These are phyloP conservation scores for Phengaris alcon DNA, from an alignment of 2,888 invertebrate species.

Conservation along the genomic window DNA sequence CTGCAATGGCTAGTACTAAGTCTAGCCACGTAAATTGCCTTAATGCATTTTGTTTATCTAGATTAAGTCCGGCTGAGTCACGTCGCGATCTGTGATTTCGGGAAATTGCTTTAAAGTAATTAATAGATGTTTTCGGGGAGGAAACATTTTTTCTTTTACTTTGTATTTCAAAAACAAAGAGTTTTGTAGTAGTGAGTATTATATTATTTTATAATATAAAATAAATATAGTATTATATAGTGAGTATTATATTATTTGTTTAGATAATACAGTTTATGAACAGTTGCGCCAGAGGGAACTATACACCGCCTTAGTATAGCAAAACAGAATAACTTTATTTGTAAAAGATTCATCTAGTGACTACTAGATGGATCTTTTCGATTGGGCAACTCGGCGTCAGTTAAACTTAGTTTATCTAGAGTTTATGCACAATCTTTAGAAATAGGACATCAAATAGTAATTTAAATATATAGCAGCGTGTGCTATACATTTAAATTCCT, in stretches of 20 bases:
- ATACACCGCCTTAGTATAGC: too few relatives aligned
- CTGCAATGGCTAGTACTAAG: slow-evolving; percentile 30
- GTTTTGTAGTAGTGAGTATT: background rate
- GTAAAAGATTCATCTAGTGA: too few relatives aligned
- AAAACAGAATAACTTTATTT: too few relatives aligned
- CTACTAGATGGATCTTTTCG: too few relatives aligned
- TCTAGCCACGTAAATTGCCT: slow-evolving; percentile 35
- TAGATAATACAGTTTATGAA: background rate
- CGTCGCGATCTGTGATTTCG: slow-evolving; percentile 33
- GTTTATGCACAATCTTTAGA: too few relatives aligned
- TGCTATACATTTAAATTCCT: background rate
- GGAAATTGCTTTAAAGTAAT: slow-evolving; percentile 33
- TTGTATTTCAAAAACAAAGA: background rate
- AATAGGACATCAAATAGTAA: background rate
- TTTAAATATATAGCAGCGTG: too few relatives aligned
- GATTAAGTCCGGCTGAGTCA: slow-evolving; percentile 36
- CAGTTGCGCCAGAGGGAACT: too few relatives aligned
- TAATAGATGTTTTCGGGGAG: slow-evolving; percentile 32
- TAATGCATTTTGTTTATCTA: slow-evolving; percentile 37
- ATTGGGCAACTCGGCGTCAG: too few relatives aligned
- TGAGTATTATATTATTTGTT: background rate
- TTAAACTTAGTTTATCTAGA: too few relatives aligned
- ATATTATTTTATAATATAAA: too few relatives aligned
- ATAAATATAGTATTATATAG: too few relatives aligned
- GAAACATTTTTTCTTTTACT: background rate